phyloP scores from a whole-genome alignment of 35 echinoderm and acorn worm species.

The Anneissia japonica region DNA sequence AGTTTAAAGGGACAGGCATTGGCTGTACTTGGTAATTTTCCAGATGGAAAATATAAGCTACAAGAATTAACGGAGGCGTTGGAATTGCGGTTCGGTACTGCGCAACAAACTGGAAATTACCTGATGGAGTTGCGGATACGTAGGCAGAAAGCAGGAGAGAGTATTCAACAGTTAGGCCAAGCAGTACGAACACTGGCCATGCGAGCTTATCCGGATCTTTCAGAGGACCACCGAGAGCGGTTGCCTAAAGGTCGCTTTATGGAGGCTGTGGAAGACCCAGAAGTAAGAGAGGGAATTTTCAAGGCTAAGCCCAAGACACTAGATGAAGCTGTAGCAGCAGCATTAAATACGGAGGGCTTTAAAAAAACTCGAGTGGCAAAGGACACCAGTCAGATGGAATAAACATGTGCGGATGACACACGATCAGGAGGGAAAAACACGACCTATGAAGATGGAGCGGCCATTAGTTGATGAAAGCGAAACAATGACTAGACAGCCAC shows the following conservation, averaged over 20 bases:
- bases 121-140: conserved; percentile 12
- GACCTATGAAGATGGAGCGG: neutral
- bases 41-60: neutral
- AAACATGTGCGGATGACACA: neutral
- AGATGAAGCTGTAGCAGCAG: conserved; percentile 31
- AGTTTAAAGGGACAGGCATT: conserved; percentile 12
- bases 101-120: conserved; percentile 29
- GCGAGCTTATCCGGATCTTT: conserved; percentile 23
- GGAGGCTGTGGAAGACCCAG: conserved; percentile 17
- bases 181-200: conserved; percentile 5
- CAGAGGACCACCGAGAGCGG: neutral
- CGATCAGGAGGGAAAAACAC: neutral
- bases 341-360: conserved; percentile 22
- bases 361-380: conserved; percentile 6
- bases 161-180: conserved; percentile 28
- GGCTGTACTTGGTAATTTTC: conserved; percentile 1
- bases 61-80: neutral
- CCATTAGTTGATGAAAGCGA: neutral
- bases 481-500: neutral
- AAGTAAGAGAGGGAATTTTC: conserved; percentile 20
- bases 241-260: conserved; percentile 28
- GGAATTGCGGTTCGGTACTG: conserved; percentile 2
- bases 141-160: neutral
- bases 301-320: conserved; percentile 24
- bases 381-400: neutral